Evolutionary conservation across 2,888 invertebrate species (phyloP).

Genomic region (Amphimallon solstitiale): DNA sequence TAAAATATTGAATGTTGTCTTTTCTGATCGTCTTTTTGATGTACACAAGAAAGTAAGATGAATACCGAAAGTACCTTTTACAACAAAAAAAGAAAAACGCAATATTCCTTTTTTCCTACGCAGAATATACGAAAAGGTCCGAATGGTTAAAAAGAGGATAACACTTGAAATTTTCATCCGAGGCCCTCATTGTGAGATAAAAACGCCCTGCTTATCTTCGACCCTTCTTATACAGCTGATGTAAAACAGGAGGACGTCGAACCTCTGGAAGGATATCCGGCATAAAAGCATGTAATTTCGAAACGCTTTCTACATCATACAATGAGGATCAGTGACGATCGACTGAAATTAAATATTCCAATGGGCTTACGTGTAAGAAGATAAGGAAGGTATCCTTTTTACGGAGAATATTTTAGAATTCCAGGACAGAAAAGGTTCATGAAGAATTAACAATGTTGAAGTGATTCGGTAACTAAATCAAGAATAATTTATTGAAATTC

Average conservation of each 20-base stretch:
- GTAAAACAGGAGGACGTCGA: neutral
- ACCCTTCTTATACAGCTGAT: slow-evolving; percentile 5
- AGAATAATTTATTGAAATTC: no score
- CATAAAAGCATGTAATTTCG: neutral
- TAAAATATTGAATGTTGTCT: no score
- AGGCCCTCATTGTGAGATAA: neutral
- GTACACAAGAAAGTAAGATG: no score
- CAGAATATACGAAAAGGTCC: no score
- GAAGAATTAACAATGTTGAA: no score
- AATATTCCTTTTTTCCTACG: no score
- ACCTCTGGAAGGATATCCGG: neutral
- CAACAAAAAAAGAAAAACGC: no score
- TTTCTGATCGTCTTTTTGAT: no score
- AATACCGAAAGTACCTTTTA: no score
- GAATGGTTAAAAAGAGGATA: slow-evolving; percentile 3
- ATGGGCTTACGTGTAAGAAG: neutral
- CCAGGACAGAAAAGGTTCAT: no score
- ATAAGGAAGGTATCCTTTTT: neutral
- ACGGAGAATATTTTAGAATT: no score
- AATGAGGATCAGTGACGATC: neutral
- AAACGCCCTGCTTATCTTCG: slow-evolving; percentile 8
- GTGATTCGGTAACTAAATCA: no score
- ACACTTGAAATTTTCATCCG: slow-evolving; percentile 4
- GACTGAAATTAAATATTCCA: slow-evolving; percentile 6
- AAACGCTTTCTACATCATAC: neutral